A percentile compares a stretch with the other conserved stretches of the same genome.
Conservation (phyloP, 1,140 invertebrate genomes). For the Eciton burchellii region DNA sequence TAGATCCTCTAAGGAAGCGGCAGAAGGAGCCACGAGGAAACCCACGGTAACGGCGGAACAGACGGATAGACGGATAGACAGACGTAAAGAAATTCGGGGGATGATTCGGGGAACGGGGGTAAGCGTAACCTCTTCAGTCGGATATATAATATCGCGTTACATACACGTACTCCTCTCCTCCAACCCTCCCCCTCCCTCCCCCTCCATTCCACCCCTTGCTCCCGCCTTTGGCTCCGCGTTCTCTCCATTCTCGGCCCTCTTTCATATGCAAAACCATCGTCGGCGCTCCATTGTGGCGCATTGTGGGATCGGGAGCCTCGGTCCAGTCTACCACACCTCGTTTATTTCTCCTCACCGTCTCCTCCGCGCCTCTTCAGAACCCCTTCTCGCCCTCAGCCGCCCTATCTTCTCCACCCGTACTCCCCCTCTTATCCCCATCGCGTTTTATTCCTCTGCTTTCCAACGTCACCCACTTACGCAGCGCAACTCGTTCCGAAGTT, state of each 20-base stretch:
- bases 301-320: conserved; percentile 79
- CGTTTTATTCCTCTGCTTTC: conserved; percentile 28
- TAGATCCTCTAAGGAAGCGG: conserved; percentile 15
- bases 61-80: conserved; percentile 39
- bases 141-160: conserved; percentile 76
- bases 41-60: conserved; percentile 33
- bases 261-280: conserved; percentile 84
- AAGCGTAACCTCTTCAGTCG: conserved; percentile 64
- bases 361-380: conserved; percentile 53
- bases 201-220: not conserved
- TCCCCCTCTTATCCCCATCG: conserved; percentile 27
- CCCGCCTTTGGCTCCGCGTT: conserved; percentile 43
- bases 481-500: conserved; percentile 16
- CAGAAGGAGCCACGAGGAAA: not conserved
- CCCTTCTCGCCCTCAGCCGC: not conserved
- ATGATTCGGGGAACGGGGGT: conserved; percentile 29
- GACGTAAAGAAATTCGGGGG: conserved; percentile 40
- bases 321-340: conserved; percentile 81
- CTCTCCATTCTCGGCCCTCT: conserved; percentile 76
- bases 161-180: conserved; percentile 64
- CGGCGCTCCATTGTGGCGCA: conserved; percentile 79
- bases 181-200: no score
- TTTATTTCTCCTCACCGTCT: conserved; percentile 78
- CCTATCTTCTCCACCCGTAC: conserved; percentile 5
- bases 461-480: conserved; percentile 44